A percentile compares a stretch with the other conserved stretches of the same genome.
phyloP scores from a whole-genome alignment of 1,140 invertebrate genomes.

The Pachypeltis micranthus region DNA sequence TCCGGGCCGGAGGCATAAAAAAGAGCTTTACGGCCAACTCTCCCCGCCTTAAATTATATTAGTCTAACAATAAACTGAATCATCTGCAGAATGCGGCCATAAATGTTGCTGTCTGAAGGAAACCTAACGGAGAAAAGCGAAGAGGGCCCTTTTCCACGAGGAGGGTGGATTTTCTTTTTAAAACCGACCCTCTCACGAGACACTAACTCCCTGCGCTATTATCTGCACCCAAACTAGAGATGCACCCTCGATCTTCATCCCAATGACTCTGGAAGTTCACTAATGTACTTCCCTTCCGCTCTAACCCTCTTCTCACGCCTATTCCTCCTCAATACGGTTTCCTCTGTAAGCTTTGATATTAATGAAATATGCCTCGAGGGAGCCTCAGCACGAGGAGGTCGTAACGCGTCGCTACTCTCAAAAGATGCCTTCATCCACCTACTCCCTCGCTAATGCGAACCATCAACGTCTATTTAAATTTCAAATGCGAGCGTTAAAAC shows the following conservation, averaged over 20 bases:
- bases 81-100: slow-evolving; percentile 2
- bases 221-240: background rate
- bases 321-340: slow-evolving; percentile 5
- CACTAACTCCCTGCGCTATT: background rate
- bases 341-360: background rate
- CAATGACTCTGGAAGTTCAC: background rate
- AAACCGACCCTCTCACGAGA: background rate
- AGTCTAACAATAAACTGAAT: slow-evolving; percentile 8
- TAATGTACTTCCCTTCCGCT: too few relatives aligned
- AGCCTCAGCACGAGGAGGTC: too few relatives aligned
- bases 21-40: background rate
- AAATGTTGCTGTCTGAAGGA: background rate
- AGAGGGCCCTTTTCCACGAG: background rate
- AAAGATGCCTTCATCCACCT: too few relatives aligned
- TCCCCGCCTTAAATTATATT: slow-evolving; percentile 7
- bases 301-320: too few relatives aligned
- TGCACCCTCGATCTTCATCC: background rate
- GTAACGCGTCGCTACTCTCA: too few relatives aligned
- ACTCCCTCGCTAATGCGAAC: background rate
- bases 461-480: background rate
- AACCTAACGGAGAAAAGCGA: background rate
- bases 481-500: too few relatives aligned
- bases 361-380: slow-evolving; percentile 1
- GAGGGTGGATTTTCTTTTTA: slow-evolving; percentile 5
- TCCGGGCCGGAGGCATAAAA: slow-evolving; percentile 1